Evolutionary conservation across 2,797 vertebrate species (phyloP), one percentile per base, ranked within the genome.

Genomic region (Chelidonichthys spinosus): DNA sequence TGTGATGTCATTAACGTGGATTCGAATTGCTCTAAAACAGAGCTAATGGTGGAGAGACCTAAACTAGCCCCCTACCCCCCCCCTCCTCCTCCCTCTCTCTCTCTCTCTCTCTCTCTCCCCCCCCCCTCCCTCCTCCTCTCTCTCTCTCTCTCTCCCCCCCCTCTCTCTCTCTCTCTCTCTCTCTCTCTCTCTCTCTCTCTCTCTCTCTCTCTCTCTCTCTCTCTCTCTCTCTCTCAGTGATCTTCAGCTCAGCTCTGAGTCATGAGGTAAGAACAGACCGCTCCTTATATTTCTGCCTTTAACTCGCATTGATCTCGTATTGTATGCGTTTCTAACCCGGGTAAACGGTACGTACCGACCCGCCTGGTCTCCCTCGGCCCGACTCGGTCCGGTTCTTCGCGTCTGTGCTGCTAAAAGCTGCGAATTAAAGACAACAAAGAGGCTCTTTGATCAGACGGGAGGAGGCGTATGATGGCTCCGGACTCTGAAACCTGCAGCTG

Each of bases 181-280:
- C 39, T 25, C 25, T 33, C 14, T 5, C 42, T 32, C 15, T 14
- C 10, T 18, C 56, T 18, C 17, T 4, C n/a, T 11, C 15, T 6
- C 17, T 11, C 63, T 5, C 50, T 5, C 54, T 7, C 13, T 25
- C 52, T 10, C 8, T n/a, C 43, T 32, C 53, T 7, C 43, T 6
- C 40, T 18, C 59, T 10, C 53, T 14, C 64, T 37, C 60, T 58
- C 69, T 3, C 44, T 86, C 80, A 79, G 74, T 86, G 65, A 68
- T 83, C 76, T 79, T 49, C 81, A 76, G 78, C 79, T 70, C 79
- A n/a, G 66, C 58, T 76, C 63, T 55, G 79, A 85, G 81, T 81
- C 74, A 89, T 86, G 89, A 87, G 85, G 82, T 89, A 87, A 85
- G 83, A 1, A 49, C 43, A 6, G n/a, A 61, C 18, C 64, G 37